These are phyloP conservation scores for Eurois occulta DNA, from an alignment of 2,888 invertebrate genomes.

Conservation along the genomic window DNA sequence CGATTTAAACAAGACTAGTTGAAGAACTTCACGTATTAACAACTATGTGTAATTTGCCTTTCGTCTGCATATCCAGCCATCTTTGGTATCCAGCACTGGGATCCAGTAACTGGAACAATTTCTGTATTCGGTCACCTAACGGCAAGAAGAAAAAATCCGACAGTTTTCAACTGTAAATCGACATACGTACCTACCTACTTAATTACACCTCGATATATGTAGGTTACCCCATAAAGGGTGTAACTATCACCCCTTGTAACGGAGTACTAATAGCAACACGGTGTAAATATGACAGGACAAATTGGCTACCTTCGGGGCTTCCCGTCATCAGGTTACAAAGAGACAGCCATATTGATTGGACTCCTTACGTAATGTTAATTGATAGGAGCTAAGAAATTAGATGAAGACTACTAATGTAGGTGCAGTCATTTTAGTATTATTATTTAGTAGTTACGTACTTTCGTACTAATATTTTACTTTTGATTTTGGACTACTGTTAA, in stretches of 20 bases:
- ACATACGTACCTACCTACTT: neutral
- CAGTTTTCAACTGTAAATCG: neutral
- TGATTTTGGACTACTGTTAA: neutral
- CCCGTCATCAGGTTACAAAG: slow-evolving; percentile 54
- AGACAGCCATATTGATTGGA: slow-evolving; percentile 53
- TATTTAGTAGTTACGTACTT: no score
- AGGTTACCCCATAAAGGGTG: slow-evolving; percentile 25
- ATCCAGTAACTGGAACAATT: neutral
- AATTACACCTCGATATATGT: slow-evolving; percentile 29
- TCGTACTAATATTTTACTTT: no score
- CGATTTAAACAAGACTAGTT: no score
- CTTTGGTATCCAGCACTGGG: neutral
- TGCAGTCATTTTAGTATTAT: neutral
- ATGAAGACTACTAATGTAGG: neutral
- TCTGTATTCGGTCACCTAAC: neutral
- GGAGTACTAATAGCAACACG: slow-evolving; percentile 48
- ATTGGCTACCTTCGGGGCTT: slow-evolving; percentile 59
- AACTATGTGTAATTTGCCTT: no score
- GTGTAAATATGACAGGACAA: slow-evolving; percentile 66
- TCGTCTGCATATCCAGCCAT: no score
- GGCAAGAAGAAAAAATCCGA: neutral
- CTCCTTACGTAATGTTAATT: slow-evolving; percentile 32
- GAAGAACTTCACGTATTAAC: no score
- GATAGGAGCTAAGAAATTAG: neutral
- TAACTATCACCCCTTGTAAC: slow-evolving; percentile 44